These are phyloP conservation scores for Muntiacus reevesi DNA, from an alignment of 2,113 vertebrate genomes.

Conservation along the genomic window DNA sequence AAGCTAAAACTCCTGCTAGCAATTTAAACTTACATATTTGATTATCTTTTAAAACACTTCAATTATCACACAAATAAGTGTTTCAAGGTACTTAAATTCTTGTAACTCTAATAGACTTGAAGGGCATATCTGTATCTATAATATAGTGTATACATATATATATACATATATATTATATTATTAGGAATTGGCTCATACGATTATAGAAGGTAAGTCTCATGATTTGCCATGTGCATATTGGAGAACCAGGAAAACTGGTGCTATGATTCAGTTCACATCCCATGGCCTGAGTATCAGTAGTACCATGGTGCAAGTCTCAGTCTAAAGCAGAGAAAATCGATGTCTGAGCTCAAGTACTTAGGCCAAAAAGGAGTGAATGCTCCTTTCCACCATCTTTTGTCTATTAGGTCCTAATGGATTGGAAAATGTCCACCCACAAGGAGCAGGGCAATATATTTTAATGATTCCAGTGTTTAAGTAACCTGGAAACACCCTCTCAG, in stretches of 20 bases:
- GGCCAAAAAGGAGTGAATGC: not conserved
- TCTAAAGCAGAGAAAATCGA: not conserved
- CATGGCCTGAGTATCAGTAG: not conserved
- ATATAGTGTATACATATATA: not conserved
- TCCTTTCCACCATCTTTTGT: not conserved
- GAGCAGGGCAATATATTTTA: not conserved
- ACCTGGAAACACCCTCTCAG: not conserved
- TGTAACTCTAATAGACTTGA: not conserved
- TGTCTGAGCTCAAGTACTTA: not conserved
- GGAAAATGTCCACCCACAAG: not conserved
- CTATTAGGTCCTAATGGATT: not conserved
- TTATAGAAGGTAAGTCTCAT: not conserved
- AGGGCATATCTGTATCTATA: not conserved
- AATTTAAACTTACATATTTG: not conserved
- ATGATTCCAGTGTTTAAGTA: not conserved
- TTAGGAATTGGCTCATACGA: not conserved
- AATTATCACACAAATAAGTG: not conserved
- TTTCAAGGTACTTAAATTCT: not conserved
- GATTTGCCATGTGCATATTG: not conserved
- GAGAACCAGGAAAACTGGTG: not conserved
- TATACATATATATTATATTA: not conserved
- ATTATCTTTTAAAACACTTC: not conserved
- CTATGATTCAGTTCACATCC: not conserved
- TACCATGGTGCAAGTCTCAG: not conserved
- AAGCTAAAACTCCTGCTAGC: not conserved